Evolutionary conservation across 2,888 invertebrate species (phyloP).

Genomic region (Geotrupes spiniger): DNA sequence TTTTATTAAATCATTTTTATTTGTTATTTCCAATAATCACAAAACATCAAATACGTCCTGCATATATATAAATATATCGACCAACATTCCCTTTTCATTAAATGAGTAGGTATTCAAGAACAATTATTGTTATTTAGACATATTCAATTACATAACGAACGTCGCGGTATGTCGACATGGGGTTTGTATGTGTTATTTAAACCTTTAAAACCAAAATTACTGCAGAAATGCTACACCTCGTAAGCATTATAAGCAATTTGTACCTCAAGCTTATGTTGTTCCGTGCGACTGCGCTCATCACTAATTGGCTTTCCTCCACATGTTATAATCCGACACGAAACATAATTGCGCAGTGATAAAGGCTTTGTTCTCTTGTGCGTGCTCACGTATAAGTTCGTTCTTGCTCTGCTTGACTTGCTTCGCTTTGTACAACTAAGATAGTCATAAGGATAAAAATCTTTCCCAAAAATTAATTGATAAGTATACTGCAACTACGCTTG

Average conservation of each 20-base stretch:
- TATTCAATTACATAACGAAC: background rate
- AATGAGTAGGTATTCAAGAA: no score
- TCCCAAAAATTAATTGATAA: background rate
- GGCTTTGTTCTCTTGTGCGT: constrained; percentile 42
- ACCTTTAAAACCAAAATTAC: constrained; percentile 25
- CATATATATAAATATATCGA: no score
- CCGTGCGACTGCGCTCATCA: constrained; percentile 45
- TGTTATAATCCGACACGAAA: constrained; percentile 50
- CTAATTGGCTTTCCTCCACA: constrained; percentile 50
- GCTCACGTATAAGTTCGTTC: constrained; percentile 19
- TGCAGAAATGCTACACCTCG: constrained; percentile 34
- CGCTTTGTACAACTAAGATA: constrained; percentile 9
- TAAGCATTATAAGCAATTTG: constrained; percentile 31
- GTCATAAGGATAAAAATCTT: background rate
- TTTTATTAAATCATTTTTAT: no score
- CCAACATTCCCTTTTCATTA: no score
- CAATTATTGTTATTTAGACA: no score
- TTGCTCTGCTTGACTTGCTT: constrained; percentile 14
- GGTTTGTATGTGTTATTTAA: constrained; percentile 9
- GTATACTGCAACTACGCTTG: no score
- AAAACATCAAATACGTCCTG: no score
- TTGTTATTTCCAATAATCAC: no score
- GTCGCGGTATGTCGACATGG: constrained; percentile 7
- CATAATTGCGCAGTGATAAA: constrained; percentile 50
- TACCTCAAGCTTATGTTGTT: constrained; percentile 40